Base-by-base conservation (phyloP, 2,888 invertebrate genomes). In the Diarsia brunnea region DNA sequence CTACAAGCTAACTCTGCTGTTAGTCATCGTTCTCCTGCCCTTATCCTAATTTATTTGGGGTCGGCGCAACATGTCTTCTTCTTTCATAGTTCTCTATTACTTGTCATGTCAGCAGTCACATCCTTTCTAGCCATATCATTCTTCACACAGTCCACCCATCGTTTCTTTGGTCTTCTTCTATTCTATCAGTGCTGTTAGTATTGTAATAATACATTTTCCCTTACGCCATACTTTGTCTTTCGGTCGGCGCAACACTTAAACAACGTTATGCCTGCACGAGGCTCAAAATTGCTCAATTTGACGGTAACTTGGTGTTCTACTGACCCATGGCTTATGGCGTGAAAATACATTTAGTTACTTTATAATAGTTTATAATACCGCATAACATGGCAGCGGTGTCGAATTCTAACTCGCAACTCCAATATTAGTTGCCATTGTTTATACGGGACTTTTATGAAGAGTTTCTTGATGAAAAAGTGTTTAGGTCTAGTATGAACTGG, bases 251-350 rank as follows among this genome's bases (percentile, higher is more conserved):
- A 72, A 70, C 47, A 70, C 63, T 73, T 51, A 73, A 85, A 73
- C 70, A 85, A 72, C 83, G 64, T 68, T 75, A 79, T 71, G 58
- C 70, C 55, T 71, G 73, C 69, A 71, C 79, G 79, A 69, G 68
- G 65, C 65, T 66, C 38, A 65, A 78, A 68, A 83, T 84, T 84
- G 65, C 79, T 83, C 72, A 84, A 84, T 82, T 82, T 76, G 70
- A 69, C 73, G 83, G 76, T 71, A 85, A 79, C 84, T 63, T 82
- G 73, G 65, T 71, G 84, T 73, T 76, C 88, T 78, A 87, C 88
- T 87, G 73, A 86, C 84, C 64, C 74, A 38, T 67, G 71, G 27
- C 51, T 49, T 75, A 72, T 70, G 61, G 70, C 76, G 71, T 76
- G 72, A 79, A 75, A 69, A 73, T 84, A 79, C 60, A 69, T 73